Evolutionary conservation across 2,113 vertebrate genomes (phyloP).

Genomic region (Beaufortia kweichowensis): DNA sequence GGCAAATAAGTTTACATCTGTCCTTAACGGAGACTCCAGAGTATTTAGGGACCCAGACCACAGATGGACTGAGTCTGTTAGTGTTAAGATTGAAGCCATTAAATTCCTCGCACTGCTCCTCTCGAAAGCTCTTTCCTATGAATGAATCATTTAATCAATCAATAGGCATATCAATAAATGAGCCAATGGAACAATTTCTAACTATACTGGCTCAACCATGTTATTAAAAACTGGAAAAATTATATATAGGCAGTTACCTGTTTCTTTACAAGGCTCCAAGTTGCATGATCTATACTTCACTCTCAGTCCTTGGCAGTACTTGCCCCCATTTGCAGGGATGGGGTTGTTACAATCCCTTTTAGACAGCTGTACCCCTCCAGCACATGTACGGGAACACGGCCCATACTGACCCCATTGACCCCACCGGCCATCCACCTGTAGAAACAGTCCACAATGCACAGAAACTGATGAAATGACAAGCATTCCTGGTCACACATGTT

Average conservation of each 20-base stretch:
- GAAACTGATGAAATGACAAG: neutral
- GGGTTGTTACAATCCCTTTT: slow-evolving; percentile 87
- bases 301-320: slow-evolving; percentile 91
- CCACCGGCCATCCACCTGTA: slow-evolving; percentile 92
- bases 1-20: slow-evolving; percentile 95
- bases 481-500: neutral
- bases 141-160: neutral
- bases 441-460: neutral
- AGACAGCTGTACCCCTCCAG: slow-evolving; percentile 89
- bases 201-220: neutral
- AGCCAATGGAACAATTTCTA: neutral
- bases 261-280: slow-evolving; percentile 36
- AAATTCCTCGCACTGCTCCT: slow-evolving; percentile 92
- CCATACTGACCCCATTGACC: slow-evolving; percentile 88
- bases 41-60: slow-evolving; percentile 96
- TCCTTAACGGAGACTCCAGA: slow-evolving; percentile 88
- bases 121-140: slow-evolving; percentile 88
- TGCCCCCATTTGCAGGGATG: slow-evolving; percentile 85
- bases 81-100: slow-evolving; percentile 90
- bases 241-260: slow-evolving; percentile 23
- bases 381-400: slow-evolving; percentile 86
- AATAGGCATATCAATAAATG: slow-evolving; percentile 15
- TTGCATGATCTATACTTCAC: slow-evolving; percentile 95
- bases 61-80: slow-evolving; percentile 84
- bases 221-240: neutral